Evolutionary conservation across 2,113 vertebrate species (phyloP).

Genomic region (Hypocryptadius cinnamomeus): DNA sequence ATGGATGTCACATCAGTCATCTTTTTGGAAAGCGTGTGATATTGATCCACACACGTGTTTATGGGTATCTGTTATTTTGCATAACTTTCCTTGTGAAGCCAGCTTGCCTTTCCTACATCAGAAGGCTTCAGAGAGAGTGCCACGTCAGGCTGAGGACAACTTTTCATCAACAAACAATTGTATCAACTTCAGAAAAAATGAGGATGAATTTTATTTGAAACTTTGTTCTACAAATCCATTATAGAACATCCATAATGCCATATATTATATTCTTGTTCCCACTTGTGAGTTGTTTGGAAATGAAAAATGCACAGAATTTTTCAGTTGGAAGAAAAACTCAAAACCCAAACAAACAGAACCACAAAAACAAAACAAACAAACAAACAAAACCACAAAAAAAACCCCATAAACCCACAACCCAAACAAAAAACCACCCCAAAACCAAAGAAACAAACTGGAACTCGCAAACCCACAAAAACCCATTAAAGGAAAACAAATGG

Average conservation of each 20-base stretch:
- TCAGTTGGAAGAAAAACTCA: neutral
- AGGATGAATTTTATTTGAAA: neutral
- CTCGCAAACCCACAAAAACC: neutral
- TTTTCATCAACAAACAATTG: neutral
- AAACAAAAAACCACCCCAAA: neutral
- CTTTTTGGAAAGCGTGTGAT: neutral
- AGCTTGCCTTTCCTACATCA: neutral
- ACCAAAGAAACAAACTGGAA: neutral
- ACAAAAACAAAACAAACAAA: neutral
- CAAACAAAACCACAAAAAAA: no score
- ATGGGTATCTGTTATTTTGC: neutral
- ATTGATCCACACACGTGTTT: neutral
- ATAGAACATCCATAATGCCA: neutral
- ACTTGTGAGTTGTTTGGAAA: neutral
- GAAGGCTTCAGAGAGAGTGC: neutral
- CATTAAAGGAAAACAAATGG: neutral
- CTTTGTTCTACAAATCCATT: neutral
- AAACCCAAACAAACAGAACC: neutral
- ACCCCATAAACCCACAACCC: no score
- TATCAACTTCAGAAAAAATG: neutral
- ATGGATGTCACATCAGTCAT: neutral
- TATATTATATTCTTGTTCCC: neutral
- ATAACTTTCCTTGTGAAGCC: neutral
- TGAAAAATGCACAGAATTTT: neutral
- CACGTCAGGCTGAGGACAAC: neutral